These are phyloP conservation scores for Sander lucioperca DNA, from an alignment of 2,113 vertebrate genomes.

Conservation along the genomic window DNA sequence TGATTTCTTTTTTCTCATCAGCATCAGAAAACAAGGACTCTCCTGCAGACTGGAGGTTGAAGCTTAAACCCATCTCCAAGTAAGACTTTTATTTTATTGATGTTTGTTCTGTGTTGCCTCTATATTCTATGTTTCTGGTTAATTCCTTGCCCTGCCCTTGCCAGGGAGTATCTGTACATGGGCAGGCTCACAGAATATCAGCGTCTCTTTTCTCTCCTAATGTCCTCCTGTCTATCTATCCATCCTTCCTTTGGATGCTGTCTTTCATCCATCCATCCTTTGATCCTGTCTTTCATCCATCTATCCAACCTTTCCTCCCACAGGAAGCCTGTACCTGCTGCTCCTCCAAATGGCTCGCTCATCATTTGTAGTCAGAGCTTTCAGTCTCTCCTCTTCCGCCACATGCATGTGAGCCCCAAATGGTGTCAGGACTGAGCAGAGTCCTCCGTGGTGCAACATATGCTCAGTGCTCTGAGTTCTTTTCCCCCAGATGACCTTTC, in stretches of 20 bases:
- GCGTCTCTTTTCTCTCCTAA: conserved; percentile 15
- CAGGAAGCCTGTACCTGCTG: conserved; percentile 72
- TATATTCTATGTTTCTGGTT: background rate
- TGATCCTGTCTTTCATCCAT: conserved; percentile 53
- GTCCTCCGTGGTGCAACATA: conserved; percentile 67
- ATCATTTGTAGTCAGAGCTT: conserved; percentile 54
- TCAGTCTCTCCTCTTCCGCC: conserved; percentile 43
- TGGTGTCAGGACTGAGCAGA: conserved; percentile 64
- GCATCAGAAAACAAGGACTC: conserved; percentile 58
- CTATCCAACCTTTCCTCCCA: conserved; percentile 60
- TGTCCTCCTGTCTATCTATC: conserved; percentile 25
- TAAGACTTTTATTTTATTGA: conserved; percentile 75
- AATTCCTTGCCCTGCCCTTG: background rate
- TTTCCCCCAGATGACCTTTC: conserved; percentile 54
- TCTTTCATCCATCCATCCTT: conserved; percentile 54
- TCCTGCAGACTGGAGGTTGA: conserved; percentile 90
- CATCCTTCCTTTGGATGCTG: conserved; percentile 46
- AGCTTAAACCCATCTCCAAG: conserved; percentile 87
- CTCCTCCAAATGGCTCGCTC: conserved; percentile 70
- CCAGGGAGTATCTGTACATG: conserved; percentile 21
- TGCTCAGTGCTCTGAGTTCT: conserved; percentile 57
- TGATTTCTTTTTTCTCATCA: background rate
- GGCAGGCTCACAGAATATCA: conserved; percentile 4
- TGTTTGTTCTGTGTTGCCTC: background rate
- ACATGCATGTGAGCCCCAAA: conserved; percentile 60